A percentile compares a stretch with the other conserved stretches of the same genome.
phyloP scores from a whole-genome alignment of 2,113 vertebrate genomes.

The Xenopus laevis region DNA sequence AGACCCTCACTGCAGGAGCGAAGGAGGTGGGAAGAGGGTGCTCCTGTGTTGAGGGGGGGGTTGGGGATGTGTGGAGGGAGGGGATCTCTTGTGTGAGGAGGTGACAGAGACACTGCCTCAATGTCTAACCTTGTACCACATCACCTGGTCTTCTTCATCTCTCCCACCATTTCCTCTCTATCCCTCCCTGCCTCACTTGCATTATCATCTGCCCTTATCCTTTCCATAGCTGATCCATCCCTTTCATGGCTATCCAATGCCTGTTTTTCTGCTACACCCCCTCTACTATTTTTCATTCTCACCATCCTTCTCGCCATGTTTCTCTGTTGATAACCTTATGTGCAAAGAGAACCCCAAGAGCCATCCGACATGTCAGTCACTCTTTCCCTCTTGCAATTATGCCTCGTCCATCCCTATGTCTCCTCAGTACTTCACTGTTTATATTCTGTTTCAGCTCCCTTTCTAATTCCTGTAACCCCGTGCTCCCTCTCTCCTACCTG shows the following conservation, averaged over 20 bases:
- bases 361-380: too few species aligned
- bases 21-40: slow-evolving; percentile 29
- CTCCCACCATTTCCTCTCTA: slow-evolving; percentile 27
- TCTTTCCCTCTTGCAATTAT: background rate
- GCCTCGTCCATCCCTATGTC: too few species aligned
- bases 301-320: background rate
- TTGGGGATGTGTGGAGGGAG: slow-evolving; percentile 18
- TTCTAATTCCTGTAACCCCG: too few species aligned
- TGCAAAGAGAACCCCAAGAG: background rate
- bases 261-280: background rate
- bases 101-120: background rate
- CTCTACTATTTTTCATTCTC: background rate
- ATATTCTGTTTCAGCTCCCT: too few species aligned
- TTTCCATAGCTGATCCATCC: background rate
- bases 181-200: slow-evolving; percentile 27
- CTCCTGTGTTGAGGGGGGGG: slow-evolving; percentile 24
- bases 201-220: slow-evolving; percentile 16
- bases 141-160: slow-evolving; percentile 22
- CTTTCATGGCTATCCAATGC: background rate
- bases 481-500: too few species aligned
- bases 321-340: background rate
- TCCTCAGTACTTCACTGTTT: too few species aligned
- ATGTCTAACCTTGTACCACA: slow-evolving; percentile 2
- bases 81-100: slow-evolving; percentile 5
- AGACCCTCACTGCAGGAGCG: slow-evolving; percentile 45